Evolutionary conservation across 2,797 vertebrate genomes (phyloP).

Genomic region (Argentina silus): DNA sequence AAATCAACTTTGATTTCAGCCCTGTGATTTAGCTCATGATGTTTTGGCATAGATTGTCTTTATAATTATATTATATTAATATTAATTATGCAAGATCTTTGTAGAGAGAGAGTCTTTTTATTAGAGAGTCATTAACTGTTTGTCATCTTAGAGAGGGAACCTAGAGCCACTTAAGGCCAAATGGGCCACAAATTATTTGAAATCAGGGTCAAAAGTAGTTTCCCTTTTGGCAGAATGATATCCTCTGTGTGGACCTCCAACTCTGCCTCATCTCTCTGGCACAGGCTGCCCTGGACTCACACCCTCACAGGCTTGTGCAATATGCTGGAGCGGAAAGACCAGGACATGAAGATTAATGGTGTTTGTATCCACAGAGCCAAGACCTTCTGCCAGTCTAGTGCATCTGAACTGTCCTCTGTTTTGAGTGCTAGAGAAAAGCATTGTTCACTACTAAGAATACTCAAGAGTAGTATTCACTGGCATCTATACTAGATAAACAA

Average conservation of each 20-base stretch:
- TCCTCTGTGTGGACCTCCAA: not conserved
- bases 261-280: not conserved
- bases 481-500: not conserved
- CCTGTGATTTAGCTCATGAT: not conserved
- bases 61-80: not conserved
- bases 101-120: too few species aligned
- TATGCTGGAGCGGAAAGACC: not conserved
- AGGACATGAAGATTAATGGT: conserved; percentile 11
- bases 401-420: not conserved
- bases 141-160: not conserved
- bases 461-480: not conserved
- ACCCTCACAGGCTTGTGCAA: conserved; percentile 1
- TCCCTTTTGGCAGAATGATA: not conserved
- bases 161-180: not conserved
- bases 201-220: not conserved
- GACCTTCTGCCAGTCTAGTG: not conserved
- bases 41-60: not conserved
- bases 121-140: not conserved
- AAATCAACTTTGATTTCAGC: not conserved
- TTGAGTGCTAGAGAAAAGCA: not conserved
- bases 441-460: not conserved
- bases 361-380: not conserved
- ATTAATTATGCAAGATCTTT: not conserved
- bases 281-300: not conserved
- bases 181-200: not conserved